These are phyloP conservation scores for Drosophila arizonae DNA, from an alignment of 1,140 invertebrate species.

Conservation along the genomic window DNA sequence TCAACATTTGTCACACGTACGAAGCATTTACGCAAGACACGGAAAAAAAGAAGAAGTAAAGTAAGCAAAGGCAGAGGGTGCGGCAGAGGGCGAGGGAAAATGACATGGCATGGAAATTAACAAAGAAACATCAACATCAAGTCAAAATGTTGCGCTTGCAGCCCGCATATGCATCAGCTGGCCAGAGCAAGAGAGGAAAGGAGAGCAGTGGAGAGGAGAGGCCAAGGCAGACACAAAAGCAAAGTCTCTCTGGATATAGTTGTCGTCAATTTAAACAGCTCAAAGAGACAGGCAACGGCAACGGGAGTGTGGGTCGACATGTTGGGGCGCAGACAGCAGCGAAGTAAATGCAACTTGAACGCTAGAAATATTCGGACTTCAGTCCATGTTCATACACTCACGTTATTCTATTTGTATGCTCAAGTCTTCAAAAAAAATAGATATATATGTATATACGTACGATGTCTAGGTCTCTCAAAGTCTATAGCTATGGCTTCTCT, in stretches of 20 bases:
- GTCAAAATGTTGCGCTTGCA: conserved; percentile 54
- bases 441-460: background rate
- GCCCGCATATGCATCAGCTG: conserved; percentile 36
- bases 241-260: conserved; percentile 65
- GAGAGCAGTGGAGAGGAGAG: background rate
- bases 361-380: conserved; percentile 66
- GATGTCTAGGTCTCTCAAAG: conserved; percentile 38
- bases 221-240: conserved; percentile 31
- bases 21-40: conserved; percentile 46
- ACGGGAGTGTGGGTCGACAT: conserved; percentile 14
- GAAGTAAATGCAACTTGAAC: conserved; percentile 62
- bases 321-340: conserved; percentile 29
- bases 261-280: conserved; percentile 71
- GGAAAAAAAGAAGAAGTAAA: conserved; percentile 14
- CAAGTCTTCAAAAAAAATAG: conserved; percentile 33
- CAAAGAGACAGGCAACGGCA: conserved; percentile 37
- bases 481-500: conserved; percentile 58
- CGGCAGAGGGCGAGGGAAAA: conserved; percentile 13
- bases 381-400: conserved; percentile 44
- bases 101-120: conserved; percentile 65
- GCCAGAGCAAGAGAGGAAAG: background rate
- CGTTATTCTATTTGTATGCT: conserved; percentile 61
- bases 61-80: background rate
- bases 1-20: conserved; percentile 71
- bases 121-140: conserved; percentile 74